Evolutionary conservation across 2,113 vertebrate species (phyloP), one percentile per base, ranked within the genome.

Genomic region (Gallinago jamesoni): DNA sequence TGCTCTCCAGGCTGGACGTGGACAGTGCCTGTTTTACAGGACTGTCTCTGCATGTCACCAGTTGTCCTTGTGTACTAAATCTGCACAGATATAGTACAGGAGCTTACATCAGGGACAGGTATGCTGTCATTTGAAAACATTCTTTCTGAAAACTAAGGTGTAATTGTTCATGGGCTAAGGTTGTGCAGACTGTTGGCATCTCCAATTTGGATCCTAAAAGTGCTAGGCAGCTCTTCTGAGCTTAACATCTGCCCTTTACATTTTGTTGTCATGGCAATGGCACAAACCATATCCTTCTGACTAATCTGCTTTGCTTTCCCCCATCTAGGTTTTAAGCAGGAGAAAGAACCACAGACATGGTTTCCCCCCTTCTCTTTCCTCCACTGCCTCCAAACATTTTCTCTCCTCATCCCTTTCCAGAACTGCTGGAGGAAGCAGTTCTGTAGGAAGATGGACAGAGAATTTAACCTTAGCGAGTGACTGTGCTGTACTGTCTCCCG

Each of bases 191-290:
- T 77, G 53, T n/a, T 52, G 67, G 70, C 43, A 77, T n/a, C 68
- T 90, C 79, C 56, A 91, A 0, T 93, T 62, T 74, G 39, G 35
- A 77, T 90, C 85, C 81, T 95, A 86, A 72, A 95, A 92, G 83
- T 43, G 50, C 41, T 11, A 63, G 84, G 87, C 68, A 91, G 88
- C 68, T 91, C 81, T 93, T 84, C 52, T 24, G 60, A 77, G 75
- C 68, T 93, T 72, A 89, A 70, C 62, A 69, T 68, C 72, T 87
- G 70, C 75, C 84, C 84, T 93, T 86, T 37, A 67, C 1, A 1
- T 63, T 93, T 63, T 84, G 94, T 74, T 86, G 94, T 84, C 92
- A 53, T 64, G 76, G 91, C 90, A 94, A 74, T 93, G 80, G 90
- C 59, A 86, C 70, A 95, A 95, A 88, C 72, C 80, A 78, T 35